Evolutionary conservation across 1,140 invertebrate species (phyloP).

Genomic region (Streblospio benedicti): DNA sequence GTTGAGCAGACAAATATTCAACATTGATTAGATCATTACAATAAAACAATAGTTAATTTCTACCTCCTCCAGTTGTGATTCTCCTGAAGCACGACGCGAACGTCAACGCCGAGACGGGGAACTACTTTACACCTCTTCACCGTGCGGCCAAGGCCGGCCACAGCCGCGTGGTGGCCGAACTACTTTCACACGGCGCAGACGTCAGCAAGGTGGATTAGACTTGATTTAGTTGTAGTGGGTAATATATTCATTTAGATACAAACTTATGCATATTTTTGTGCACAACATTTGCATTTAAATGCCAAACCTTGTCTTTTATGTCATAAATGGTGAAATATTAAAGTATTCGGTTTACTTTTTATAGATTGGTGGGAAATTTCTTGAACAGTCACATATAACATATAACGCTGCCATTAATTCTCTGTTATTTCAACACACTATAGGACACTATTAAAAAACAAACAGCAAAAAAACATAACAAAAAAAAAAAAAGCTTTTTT

Average conservation of each 20-base stretch:
- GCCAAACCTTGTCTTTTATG: neutral
- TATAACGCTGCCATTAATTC: no score
- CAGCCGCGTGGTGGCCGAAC: constrained; percentile 56
- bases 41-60: no score
- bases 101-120: constrained; percentile 36
- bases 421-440: no score
- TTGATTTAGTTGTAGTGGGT: neutral
- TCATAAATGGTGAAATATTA: neutral
- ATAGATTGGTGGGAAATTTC: no score
- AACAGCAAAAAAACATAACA: no score
- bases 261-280: neutral
- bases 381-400: no score
- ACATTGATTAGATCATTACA: no score
- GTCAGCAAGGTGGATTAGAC: constrained; percentile 3
- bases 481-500: no score
- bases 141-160: constrained; percentile 65
- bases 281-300: neutral
- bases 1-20: no score
- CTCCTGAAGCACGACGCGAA: constrained; percentile 32
- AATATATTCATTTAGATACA: neutral
- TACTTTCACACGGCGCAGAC: constrained; percentile 61
- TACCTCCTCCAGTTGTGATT: no score
- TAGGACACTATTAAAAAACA: no score
- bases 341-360: neutral
- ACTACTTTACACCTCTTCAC: constrained; percentile 57